phyloP scores from a whole-genome alignment of 2,797 vertebrate genomes.

The Melanotaenia maccullochi region DNA sequence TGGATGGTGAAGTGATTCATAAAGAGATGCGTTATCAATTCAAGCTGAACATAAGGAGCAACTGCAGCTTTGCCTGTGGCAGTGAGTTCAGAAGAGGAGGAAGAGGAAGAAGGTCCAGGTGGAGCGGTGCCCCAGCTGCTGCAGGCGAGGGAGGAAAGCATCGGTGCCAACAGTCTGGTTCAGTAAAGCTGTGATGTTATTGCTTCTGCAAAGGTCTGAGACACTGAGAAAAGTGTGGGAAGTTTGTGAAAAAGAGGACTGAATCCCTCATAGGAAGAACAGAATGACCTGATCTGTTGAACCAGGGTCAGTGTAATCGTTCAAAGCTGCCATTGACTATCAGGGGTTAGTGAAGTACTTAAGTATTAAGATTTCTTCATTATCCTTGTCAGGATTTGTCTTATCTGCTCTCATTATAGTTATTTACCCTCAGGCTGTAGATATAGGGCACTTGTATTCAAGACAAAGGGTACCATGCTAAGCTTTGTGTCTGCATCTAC shows the following conservation, averaged over 20 bases:
- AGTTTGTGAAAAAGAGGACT: no score
- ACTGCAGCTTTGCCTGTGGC: slow-evolving; percentile 36
- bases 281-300: background rate
- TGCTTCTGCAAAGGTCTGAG: no score
- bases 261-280: no score
- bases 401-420: background rate
- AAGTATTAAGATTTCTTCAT: background rate
- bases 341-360: background rate
- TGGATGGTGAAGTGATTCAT: slow-evolving; percentile 46
- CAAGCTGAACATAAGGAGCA: slow-evolving; percentile 45
- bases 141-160: slow-evolving; percentile 10
- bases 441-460: background rate
- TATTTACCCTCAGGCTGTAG: background rate
- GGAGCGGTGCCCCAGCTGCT: slow-evolving; percentile 21
- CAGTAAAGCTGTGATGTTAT: background rate
- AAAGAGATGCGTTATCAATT: slow-evolving; percentile 42
- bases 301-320: background rate
- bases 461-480: background rate
- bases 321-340: background rate
- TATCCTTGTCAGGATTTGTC: background rate
- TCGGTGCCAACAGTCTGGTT: background rate
- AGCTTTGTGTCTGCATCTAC: background rate
- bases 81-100: slow-evolving; percentile 26
- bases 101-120: slow-evolving; percentile 30
- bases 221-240: no score